Percentiles rank a stretch among this genome's conserved stretches.
These are phyloP conservation scores for Ormyrus nitidulus DNA, from an alignment of 2,888 invertebrate species.

Conservation along the genomic window DNA sequence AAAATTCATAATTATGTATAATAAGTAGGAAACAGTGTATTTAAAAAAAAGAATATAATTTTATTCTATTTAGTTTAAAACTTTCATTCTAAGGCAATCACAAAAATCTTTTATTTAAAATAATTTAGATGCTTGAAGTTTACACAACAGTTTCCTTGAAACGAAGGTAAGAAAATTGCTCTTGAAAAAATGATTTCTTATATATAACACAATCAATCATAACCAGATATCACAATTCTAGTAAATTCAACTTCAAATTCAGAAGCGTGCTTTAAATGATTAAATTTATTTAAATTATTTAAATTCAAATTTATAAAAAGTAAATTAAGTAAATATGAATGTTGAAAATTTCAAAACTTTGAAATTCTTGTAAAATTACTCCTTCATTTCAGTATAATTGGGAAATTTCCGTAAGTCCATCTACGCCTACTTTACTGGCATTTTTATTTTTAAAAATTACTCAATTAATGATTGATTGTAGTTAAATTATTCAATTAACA, in stretches of 20 bases:
- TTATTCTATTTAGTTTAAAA: too few species aligned
- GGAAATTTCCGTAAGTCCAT: neutral
- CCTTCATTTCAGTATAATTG: conserved; percentile 1
- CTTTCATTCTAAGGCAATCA: too few species aligned
- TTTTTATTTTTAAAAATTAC: conserved; percentile 18
- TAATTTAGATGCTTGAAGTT: too few species aligned
- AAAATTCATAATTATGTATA: conserved; percentile 1
- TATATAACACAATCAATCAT: conserved; percentile 43
- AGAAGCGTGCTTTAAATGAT: conserved; percentile 59
- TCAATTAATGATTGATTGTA: neutral
- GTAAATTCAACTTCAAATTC: conserved; percentile 48
- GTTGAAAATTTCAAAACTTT: conserved; percentile 8
- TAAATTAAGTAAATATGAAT: conserved; percentile 7
- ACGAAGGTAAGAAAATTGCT: conserved; percentile 26
- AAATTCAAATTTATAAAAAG: neutral
- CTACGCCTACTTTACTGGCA: conserved; percentile 1
- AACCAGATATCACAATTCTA: conserved; percentile 60
- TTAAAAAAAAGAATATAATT: too few species aligned
- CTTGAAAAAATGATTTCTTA: conserved; percentile 38
- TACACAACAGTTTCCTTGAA: too few species aligned
- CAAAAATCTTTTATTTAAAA: too few species aligned
- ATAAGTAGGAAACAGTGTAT: too few species aligned
- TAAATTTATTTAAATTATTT: neutral
- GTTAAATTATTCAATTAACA: neutral
- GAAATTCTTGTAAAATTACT: conserved; percentile 18